These are phyloP conservation scores for Drosophila bipectinata DNA, from an alignment of 1,140 invertebrate genomes.

Conservation along the genomic window DNA sequence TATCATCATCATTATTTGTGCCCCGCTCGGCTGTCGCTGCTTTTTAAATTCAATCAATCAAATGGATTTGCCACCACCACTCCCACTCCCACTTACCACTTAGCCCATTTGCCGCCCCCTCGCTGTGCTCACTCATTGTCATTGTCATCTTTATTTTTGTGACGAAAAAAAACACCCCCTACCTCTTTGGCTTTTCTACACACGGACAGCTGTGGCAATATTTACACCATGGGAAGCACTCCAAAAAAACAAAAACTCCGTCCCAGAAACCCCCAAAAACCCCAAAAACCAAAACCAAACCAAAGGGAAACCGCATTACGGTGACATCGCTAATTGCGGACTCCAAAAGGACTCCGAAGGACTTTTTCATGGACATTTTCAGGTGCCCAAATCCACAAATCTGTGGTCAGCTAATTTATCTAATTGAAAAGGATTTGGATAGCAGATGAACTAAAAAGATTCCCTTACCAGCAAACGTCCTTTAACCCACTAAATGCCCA, in stretches of 20 bases:
- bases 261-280: neutral
- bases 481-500: conserved; percentile 14
- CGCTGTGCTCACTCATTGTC: conserved; percentile 23
- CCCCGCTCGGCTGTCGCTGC: conserved; percentile 24
- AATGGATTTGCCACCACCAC: conserved; percentile 48
- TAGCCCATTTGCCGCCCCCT: too few species aligned
- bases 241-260: conserved; percentile 1
- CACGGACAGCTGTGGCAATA: conserved; percentile 44
- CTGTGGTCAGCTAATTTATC: conserved; percentile 42
- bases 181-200: conserved; percentile 6
- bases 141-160: conserved; percentile 37
- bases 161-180: neutral
- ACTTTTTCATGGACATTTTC: conserved; percentile 2
- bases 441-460: conserved; percentile 39
- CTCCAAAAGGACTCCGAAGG: conserved; percentile 37
- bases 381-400: conserved; percentile 18
- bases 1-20: conserved; percentile 16
- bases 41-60: conserved; percentile 77
- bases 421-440: conserved; percentile 51
- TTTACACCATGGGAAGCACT: conserved; percentile 40
- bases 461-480: neutral
- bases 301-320: conserved; percentile 40
- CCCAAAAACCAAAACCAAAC: conserved; percentile 12
- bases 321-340: conserved; percentile 69
- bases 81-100: neutral